Evolutionary conservation across 2,113 vertebrate species (phyloP), one percentile per base, ranked within the genome.

Genomic region (western clawed frog (Xenopus tropicalis)): DNA sequence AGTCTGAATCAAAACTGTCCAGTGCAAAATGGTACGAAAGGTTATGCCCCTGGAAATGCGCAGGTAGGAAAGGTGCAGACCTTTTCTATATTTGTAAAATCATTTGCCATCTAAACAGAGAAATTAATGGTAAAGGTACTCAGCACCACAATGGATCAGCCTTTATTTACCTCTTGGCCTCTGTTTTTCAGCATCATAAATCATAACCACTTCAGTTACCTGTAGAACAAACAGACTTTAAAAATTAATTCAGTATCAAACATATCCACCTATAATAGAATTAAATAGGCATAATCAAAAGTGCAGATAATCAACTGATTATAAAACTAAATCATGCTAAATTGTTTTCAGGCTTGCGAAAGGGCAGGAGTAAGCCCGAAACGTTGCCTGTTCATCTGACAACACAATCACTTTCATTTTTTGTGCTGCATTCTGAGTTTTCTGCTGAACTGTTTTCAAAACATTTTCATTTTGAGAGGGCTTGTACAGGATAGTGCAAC

Each of bases 151-250:
- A 86, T 80, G 88, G 93, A 93, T 94, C 90, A 94, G 93, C 93
- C 7, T 69, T 69, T 56, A 91, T 95, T 99, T 99, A 99, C 97
- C 97, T 99, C 97, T 95, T 88, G 97, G 97, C 94, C 97, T 96
- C 93, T 99, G 97, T 89, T 99, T 99, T 90, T 98, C 97, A 65
- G 96, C 96, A 70, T 99, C 97, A 91, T 99, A 99, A 93, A 99
- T 99, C 97, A 99, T 99, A 88, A 99, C 97, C 87, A 99, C 97
- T 91, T 99, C 97, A 80, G 96, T 99, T 88, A 99, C 97, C 97
- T 99, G 91, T 79, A 88, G 91, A 74, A 83, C 78, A 86, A 73
- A 82, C 42, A 25, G 19, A 54, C 9, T 14, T 14, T n/a, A n/a
- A 54, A 54, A n/a, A 54, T n/a, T 0, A 14, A 17, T 14, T 3